Conservation (phyloP, 1,140 invertebrate genomes). For the Microplitis demolitor region DNA sequence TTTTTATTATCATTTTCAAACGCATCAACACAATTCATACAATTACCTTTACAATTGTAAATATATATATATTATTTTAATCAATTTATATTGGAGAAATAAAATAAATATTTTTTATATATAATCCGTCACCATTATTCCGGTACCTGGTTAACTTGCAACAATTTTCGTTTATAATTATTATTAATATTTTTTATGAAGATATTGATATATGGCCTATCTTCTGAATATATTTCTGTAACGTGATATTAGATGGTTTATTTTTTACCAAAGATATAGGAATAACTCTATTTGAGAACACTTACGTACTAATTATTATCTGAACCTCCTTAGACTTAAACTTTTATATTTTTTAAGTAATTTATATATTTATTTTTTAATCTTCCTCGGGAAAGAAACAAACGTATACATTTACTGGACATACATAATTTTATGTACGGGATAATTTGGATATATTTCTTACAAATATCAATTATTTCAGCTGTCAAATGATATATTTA, state of each 20-base stretch:
- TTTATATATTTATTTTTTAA: conserved; percentile 15
- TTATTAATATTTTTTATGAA: no score
- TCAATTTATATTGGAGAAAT: no score
- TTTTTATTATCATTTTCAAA: conserved; percentile 30
- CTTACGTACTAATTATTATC: conserved; percentile 62
- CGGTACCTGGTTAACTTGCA: no score
- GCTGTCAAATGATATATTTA: conserved; percentile 4
- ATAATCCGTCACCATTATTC: no score
- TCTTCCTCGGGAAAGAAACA: not conserved
- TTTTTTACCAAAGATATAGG: conserved; percentile 13
- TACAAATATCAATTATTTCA: no score
- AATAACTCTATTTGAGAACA: conserved; percentile 31
- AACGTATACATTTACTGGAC: conserved; percentile 27
- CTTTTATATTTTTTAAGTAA: conserved; percentile 17
- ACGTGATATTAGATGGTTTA: not conserved
- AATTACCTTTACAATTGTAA: conserved; percentile 45
- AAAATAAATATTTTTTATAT: no score
- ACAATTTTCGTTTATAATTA: no score
- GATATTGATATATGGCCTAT: no score
- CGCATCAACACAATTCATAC: conserved; percentile 46
- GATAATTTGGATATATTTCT: not conserved
- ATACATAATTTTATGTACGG: conserved; percentile 29
- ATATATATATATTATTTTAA: conserved; percentile 19
- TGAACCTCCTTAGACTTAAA: conserved; percentile 51
- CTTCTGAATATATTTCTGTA: not conserved